Percentiles rank a stretch among this genome's conserved stretches.
Evolutionary conservation across 2,888 invertebrate species (phyloP).

Genomic region (Micoletzkya japonica): DNA sequence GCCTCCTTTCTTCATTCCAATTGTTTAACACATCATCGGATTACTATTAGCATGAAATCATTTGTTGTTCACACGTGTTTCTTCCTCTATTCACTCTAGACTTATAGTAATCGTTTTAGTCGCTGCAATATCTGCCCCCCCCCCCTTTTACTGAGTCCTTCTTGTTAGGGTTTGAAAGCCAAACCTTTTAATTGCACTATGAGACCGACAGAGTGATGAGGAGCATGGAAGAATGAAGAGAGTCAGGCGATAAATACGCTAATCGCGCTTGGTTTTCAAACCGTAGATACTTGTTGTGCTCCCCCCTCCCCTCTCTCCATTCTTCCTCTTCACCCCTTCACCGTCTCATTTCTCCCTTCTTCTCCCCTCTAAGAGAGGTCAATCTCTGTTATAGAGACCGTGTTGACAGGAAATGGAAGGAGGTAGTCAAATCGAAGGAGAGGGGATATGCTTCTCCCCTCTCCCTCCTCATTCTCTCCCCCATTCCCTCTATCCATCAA

Average conservation of each 20-base stretch:
- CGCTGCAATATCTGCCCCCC: too few relatives aligned
- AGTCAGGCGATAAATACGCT: too few relatives aligned
- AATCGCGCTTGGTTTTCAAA: constrained; percentile 4
- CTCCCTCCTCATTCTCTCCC: constrained; percentile 4
- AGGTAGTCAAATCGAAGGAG: too few relatives aligned
- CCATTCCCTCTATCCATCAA: constrained; percentile 10
- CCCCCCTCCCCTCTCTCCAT: constrained; percentile 3
- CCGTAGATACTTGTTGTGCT: background rate
- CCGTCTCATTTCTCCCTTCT: constrained; percentile 7
- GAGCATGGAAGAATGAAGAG: too few relatives aligned
- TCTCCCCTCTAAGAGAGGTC: background rate
- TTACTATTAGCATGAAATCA: too few relatives aligned
- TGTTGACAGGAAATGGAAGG: too few relatives aligned
- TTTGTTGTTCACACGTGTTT: constrained; percentile 18
- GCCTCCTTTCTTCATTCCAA: background rate
- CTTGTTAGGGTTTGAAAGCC: too few relatives aligned
- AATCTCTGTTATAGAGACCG: too few relatives aligned
- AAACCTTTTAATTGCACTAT: too few relatives aligned
- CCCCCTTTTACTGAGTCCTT: constrained; percentile 16
- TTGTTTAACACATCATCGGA: too few relatives aligned
- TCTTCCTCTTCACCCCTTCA: constrained; percentile 6
- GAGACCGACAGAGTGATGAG: too few relatives aligned
- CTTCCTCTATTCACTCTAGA: background rate
- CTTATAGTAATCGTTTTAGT: background rate
- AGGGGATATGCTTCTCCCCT: constrained; percentile 8